phyloP scores from a whole-genome alignment of 2,797 vertebrate species.

The Knipowitschia caucasica region DNA sequence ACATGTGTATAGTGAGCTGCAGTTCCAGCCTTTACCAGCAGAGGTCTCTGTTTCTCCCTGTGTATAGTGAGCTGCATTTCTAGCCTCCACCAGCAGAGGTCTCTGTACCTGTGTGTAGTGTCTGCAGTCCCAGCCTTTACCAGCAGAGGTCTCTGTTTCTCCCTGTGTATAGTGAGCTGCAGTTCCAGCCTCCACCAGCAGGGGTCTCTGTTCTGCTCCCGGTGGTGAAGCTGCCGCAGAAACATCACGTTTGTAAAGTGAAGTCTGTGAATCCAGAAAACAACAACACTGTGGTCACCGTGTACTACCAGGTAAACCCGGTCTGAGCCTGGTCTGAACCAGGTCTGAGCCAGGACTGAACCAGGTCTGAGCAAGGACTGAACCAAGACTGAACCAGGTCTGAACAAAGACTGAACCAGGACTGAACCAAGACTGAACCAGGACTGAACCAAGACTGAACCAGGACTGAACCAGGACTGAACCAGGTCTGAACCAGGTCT shows the following conservation, averaged over 20 bases:
- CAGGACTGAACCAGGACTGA: background rate
- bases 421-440: too few relatives aligned
- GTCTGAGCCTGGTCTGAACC: background rate
- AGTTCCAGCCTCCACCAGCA: constrained; percentile 77
- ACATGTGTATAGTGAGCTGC: too few relatives aligned
- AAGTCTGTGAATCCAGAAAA: constrained; percentile 83
- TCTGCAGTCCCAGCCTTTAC: too few relatives aligned
- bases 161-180: constrained; percentile 71
- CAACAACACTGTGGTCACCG: constrained; percentile 84
- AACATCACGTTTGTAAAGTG: constrained; percentile 83
- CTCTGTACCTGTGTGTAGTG: too few relatives aligned
- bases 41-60: too few relatives aligned
- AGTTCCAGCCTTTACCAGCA: too few relatives aligned
- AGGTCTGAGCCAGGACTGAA: background rate
- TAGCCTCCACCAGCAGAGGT: too few relatives aligned
- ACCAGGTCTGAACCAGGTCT: background rate
- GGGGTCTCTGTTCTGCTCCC: constrained; percentile 85
- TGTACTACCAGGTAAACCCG: constrained; percentile 85
- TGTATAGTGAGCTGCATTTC: too few relatives aligned
- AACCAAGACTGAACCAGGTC: background rate
- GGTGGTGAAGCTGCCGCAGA: constrained; percentile 79
- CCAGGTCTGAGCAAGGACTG: background rate
- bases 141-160: too few relatives aligned
- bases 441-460: too few relatives aligned
- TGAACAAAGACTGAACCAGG: too few relatives aligned